Evolutionary conservation across 2,797 vertebrate genomes (phyloP), one percentile per base, ranked within the genome.

Genomic region (Sebastes umbrosus): DNA sequence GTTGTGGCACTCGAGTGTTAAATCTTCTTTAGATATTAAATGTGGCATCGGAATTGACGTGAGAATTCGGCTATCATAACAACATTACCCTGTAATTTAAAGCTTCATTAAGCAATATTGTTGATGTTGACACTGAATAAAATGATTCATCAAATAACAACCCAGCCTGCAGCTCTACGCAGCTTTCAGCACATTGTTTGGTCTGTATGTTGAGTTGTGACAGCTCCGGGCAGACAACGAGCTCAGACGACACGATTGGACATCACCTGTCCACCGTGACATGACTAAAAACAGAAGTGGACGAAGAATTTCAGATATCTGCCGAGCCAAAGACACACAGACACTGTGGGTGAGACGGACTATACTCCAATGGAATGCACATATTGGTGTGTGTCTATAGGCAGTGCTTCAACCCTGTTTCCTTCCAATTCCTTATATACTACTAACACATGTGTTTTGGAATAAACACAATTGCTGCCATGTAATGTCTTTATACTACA

Each of bases 91-190:
- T 80, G 77, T 32, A 46, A 84, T 87, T 80, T 72, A 69, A 73
- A 79, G 80, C 86, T 88, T 69, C 63, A 75, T 88, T 84, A 73
- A 73, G 31, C 82, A 82, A 59, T 67, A 57, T 9, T 46, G 66
- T 52, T 77, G 75, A 65, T 64, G 82, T 32, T 73, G 62, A 71
- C 60, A 76, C 29, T 27, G 27, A 27, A 5, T 27, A 27, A 27
- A 27, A 27, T 27, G 27, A 27, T 27, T 27, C 4, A 27, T 27
- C 27, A 69, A 63, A 64, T 25, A 46, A 29, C 36, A 8, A 5
- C 8, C 4, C 36, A 13, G 32, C 32, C 32, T 58, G 59, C 36
- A 78, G 67, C 63, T 43, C 34, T 20, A 8, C 14, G 31, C 16
- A 29, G 77, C 57, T 39, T 54, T 63, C 34, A 46, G 59, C 39